phyloP scores from a whole-genome alignment of 2,797 vertebrate genomes.

The Microctenopoma stevenorrisi region DNA sequence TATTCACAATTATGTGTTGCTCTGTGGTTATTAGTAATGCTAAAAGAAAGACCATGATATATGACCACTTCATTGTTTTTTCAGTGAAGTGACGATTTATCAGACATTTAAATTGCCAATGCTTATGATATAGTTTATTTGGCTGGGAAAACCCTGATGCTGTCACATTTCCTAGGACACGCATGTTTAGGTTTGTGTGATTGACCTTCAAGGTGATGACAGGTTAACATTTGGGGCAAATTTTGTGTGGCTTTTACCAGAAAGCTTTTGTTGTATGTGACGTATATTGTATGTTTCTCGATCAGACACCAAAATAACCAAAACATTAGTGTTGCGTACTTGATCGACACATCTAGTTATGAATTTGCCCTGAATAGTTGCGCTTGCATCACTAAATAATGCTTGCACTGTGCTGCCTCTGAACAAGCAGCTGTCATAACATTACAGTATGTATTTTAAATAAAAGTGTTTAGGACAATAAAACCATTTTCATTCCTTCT shows the following conservation, averaged over 20 bases:
- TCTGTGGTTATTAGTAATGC: slow-evolving; percentile 20
- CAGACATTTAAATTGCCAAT: not conserved
- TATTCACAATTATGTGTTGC: slow-evolving; percentile 11
- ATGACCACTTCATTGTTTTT: slow-evolving; percentile 6
- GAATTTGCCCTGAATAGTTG: slow-evolving; percentile 57
- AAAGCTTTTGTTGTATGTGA: slow-evolving; percentile 18
- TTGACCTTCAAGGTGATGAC: slow-evolving; percentile 26
- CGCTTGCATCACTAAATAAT: slow-evolving; percentile 61
- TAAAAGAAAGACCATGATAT: slow-evolving; percentile 5
- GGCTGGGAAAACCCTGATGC: slow-evolving; percentile 1
- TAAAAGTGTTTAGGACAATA: slow-evolving; percentile 66
- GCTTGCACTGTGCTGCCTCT: slow-evolving; percentile 71
- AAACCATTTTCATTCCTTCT: not conserved
- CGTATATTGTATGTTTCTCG: slow-evolving; percentile 30
- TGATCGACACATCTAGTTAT: slow-evolving; percentile 5
- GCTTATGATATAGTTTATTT: slow-evolving; percentile 7
- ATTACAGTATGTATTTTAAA: slow-evolving; percentile 72
- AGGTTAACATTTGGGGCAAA: slow-evolving; percentile 45
- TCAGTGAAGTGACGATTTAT: slow-evolving; percentile 18
- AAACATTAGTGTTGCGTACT: not conserved
- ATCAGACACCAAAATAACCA: slow-evolving; percentile 10
- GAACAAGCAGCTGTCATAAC: slow-evolving; percentile 61
- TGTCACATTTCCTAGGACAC: slow-evolving; percentile 36
- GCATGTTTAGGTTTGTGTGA: slow-evolving; percentile 56
- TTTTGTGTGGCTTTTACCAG: slow-evolving; percentile 11